Percentiles rank a stretch among this genome's conserved stretches.
Evolutionary conservation across 2,113 vertebrate species (phyloP).

Genomic region (Neodon shergylaensis): DNA sequence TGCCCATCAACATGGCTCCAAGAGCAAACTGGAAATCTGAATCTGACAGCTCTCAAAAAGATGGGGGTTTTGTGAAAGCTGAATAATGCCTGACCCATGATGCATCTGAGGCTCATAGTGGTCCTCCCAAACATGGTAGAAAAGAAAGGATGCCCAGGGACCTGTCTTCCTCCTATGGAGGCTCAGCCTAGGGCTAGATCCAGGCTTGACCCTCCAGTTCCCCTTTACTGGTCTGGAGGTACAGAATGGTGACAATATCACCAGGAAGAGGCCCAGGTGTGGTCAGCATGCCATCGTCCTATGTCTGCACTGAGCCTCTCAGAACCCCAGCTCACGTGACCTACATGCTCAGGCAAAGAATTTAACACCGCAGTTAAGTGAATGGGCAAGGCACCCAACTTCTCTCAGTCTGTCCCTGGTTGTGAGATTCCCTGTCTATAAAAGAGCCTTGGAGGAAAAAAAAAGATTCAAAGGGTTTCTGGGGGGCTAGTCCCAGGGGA

Average conservation of each 20-base stretch:
- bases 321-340: fast-evolving
- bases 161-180: neutral
- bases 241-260: fast-evolving
- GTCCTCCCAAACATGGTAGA: neutral
- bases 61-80: neutral
- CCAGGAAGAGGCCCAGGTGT: neutral
- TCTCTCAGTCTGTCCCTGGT: neutral
- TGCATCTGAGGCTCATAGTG: neutral
- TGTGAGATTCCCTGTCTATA: neutral
- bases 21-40: neutral
- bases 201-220: neutral
- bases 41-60: neutral
- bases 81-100: neutral
- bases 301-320: neutral
- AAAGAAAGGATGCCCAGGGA: neutral
- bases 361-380: fast-evolving
- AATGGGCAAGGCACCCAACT: neutral
- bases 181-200: neutral
- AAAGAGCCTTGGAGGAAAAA: neutral
- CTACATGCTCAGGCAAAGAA: fast-evolving
- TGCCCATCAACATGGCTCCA: neutral
- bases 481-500: neutral
- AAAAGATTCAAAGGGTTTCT: neutral
- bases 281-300: fast-evolving
- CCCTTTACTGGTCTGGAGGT: conserved; percentile 56